Percentiles rank a stretch among this genome's conserved stretches.
Evolutionary conservation across 1,140 invertebrate species (phyloP).

Genomic region (Zaprionus ornatus): DNA sequence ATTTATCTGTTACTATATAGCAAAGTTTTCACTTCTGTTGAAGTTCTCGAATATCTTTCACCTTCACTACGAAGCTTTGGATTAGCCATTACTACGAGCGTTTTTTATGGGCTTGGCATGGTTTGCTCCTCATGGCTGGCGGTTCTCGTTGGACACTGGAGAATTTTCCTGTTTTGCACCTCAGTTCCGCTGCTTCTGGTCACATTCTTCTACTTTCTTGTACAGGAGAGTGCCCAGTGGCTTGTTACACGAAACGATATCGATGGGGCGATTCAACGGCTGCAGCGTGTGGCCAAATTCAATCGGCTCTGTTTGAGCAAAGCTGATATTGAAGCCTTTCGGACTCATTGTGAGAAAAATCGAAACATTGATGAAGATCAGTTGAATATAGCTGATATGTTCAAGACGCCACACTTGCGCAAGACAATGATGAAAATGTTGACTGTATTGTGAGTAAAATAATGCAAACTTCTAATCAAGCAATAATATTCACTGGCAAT

Average conservation of each 20-base stretch:
- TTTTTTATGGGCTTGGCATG: conserved; percentile 85
- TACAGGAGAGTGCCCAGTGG: conserved; percentile 87
- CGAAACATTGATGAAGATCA: conserved; percentile 33
- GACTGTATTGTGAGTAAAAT: conserved; percentile 48
- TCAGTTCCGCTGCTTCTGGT: conserved; percentile 84
- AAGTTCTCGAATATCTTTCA: conserved; percentile 86
- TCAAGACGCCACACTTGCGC: conserved; percentile 50
- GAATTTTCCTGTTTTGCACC: conserved; percentile 83
- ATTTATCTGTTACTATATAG: conserved; percentile 5
- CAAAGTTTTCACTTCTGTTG: conserved; percentile 55
- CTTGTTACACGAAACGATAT: conserved; percentile 85
- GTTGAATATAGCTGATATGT: conserved; percentile 62
- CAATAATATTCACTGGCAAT: not conserved
- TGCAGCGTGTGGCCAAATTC: conserved; percentile 85
- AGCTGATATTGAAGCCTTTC: conserved; percentile 83
- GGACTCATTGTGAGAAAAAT: conserved; percentile 50
- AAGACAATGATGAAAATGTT: conserved; percentile 37
- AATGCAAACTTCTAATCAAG: not conserved
- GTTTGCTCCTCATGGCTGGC: conserved; percentile 85
- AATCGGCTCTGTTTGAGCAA: conserved; percentile 84
- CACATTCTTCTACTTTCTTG: conserved; percentile 83
- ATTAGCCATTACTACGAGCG: conserved; percentile 85
- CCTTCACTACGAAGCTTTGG: conserved; percentile 85
- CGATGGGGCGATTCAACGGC: conserved; percentile 85
- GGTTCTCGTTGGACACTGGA: conserved; percentile 84